Base-by-base conservation (phyloP, 2,888 invertebrate species). In the Ceramica pisi region DNA sequence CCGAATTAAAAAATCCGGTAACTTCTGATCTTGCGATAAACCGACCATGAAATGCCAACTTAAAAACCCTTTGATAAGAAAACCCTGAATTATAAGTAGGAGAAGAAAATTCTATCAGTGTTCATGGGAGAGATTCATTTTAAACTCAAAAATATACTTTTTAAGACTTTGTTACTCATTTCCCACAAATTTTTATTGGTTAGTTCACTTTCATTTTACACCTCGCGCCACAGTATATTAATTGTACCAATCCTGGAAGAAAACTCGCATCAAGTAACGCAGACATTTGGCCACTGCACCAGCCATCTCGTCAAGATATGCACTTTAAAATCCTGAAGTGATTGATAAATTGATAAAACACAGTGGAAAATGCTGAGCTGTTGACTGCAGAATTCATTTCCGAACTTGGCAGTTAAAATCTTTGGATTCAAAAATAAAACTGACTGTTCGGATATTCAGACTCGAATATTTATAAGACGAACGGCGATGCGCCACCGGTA, bases 311-410 rank as follows among this genome's bases (percentile, higher is more conserved):
- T 14, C 26, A 67, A 31, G 31, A 12, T 31, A 31, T 19, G 16
- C 10, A 72, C 26, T 46, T 46, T 14, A 55, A 38, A 31, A 55
- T 55, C 0, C 31, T 50, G 71, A 35, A n/a, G 10, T 38, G 16
- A 57, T 46, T 59, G 9, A 75, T 76, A 66, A 9, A 53, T 41
- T 46, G 38, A 66, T 53, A 59, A 50, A 23, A 8, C 21, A 23
- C 14, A 26, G 14, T 14, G 19, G 14, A 46, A 64, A 50, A 8
- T 35, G 12, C 16, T 63, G 14, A 41, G 23, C 35, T 67, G 12
- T 23, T 60, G 10, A n/a, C 12, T 38, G 19, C 19, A 23, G 48
- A 55, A 50, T 44, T 23, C 3, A 74, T 74, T 70, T 55, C 12
- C 51, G 14, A 31, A 59, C 2, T 41, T 59, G 53, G 46, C 26